Evolutionary conservation across 2,113 vertebrate species (phyloP).

Genomic region (Clarias macrocephalus): DNA sequence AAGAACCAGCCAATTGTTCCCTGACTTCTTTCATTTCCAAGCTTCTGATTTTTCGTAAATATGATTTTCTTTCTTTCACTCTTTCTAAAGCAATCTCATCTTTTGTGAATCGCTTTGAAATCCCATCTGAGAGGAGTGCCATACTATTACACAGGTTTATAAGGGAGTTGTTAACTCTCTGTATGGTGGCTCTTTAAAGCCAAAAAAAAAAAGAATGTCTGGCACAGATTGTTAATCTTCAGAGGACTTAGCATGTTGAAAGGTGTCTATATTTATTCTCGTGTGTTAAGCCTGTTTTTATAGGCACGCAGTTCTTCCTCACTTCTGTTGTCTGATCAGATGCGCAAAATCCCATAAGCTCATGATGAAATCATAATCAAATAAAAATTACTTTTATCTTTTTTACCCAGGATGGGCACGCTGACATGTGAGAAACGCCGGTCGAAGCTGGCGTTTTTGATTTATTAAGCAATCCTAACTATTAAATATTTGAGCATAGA

Average conservation of each 20-base stretch:
- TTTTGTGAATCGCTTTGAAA: constrained; percentile 73
- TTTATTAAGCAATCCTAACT: constrained; percentile 89
- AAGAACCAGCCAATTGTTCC: constrained; percentile 65
- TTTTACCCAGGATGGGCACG: constrained; percentile 42
- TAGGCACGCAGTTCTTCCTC: constrained; percentile 21
- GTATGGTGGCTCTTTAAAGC: constrained; percentile 67
- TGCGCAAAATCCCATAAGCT: constrained; percentile 11
- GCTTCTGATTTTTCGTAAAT: constrained; percentile 75
- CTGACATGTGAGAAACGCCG: constrained; percentile 66
- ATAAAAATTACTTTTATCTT: constrained; percentile 45
- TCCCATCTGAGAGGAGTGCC: constrained; percentile 71
- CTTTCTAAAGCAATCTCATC: constrained; percentile 70
- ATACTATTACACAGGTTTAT: constrained; percentile 73
- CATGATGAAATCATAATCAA: constrained; percentile 14
- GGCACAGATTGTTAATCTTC: constrained; percentile 49
- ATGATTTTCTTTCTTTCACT: constrained; percentile 65
- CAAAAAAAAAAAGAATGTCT: constrained; percentile 25
- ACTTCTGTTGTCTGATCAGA: constrained; percentile 7
- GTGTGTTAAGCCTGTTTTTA: constrained; percentile 39
- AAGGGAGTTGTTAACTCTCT: constrained; percentile 75
- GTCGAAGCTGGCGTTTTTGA: constrained; percentile 87
- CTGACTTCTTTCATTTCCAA: constrained; percentile 69
- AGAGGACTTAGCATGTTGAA: constrained; percentile 44
- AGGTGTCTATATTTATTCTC: constrained; percentile 33
- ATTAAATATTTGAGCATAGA: constrained; percentile 77